phyloP scores from a whole-genome alignment of 1,140 invertebrate species.

The Harlomillsia oculata region DNA sequence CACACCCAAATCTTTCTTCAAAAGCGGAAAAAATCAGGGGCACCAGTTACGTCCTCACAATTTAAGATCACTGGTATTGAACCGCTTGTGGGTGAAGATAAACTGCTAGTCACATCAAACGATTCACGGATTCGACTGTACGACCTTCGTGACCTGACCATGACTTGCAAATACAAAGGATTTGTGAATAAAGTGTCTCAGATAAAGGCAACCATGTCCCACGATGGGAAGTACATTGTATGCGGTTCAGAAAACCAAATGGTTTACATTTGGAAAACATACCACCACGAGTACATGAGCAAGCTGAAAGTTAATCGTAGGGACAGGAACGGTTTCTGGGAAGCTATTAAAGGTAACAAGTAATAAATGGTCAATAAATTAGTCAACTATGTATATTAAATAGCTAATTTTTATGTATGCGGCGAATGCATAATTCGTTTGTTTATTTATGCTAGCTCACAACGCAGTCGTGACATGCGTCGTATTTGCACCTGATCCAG shows the following conservation, averaged over 20 bases:
- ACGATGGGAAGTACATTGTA: constrained; percentile 92
- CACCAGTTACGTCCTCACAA: constrained; percentile 73
- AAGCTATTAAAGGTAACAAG: constrained; percentile 71
- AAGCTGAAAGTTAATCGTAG: constrained; percentile 88
- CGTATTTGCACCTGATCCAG: constrained; percentile 92
- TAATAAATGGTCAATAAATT: neutral
- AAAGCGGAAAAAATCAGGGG: constrained; percentile 86
- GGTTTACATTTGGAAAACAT: constrained; percentile 89
- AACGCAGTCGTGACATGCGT: constrained; percentile 93
- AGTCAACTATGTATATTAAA: neutral
- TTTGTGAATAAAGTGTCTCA: constrained; percentile 93
- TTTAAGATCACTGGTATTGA: constrained; percentile 98
- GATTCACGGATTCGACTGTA: constrained; percentile 94
- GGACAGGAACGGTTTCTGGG: constrained; percentile 95
- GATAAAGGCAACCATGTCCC: constrained; percentile 84
- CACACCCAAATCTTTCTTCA: constrained; percentile 94
- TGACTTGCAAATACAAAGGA: constrained; percentile 94
- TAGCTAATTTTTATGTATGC: neutral
- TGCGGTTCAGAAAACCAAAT: constrained; percentile 97
- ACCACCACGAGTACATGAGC: constrained; percentile 90
- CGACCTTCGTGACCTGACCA: constrained; percentile 86
- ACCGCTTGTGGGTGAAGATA: constrained; percentile 90
- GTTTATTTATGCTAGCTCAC: constrained; percentile 55
- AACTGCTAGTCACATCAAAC: constrained; percentile 95
- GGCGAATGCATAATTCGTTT: constrained; percentile 4